Evolutionary conservation across 2,888 invertebrate species (phyloP).

Genomic region (Sabellastarte sp.): DNA sequence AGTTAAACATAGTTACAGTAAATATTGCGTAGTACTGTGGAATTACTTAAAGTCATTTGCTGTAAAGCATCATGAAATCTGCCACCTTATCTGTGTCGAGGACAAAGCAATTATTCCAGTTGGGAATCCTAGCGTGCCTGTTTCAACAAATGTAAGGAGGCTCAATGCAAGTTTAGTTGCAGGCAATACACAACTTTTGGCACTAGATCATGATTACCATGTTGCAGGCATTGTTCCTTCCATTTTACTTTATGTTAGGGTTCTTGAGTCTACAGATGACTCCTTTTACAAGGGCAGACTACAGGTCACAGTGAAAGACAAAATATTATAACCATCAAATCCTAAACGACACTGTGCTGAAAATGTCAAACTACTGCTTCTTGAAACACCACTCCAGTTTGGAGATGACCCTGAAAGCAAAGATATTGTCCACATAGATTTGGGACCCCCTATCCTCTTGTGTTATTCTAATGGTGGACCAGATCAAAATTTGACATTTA

Average conservation of each 20-base stretch:
- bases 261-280: conserved; percentile 17
- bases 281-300: conserved; percentile 24
- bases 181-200: conserved; percentile 5
- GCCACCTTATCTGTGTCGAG: conserved; percentile 16
- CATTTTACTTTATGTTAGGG: conserved; percentile 17
- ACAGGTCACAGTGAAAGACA: conserved; percentile 29
- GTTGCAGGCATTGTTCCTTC: conserved; percentile 18
- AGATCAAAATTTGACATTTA: conserved; percentile 21
- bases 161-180: conserved; percentile 15
- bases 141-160: conserved; percentile 17
- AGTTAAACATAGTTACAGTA: conserved; percentile 18
- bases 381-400: too few species aligned
- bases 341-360: conserved; percentile 23
- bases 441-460: conserved; percentile 2
- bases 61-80: conserved; percentile 8
- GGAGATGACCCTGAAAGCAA: too few species aligned
- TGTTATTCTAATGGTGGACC: conserved; percentile 21
- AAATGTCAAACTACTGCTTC: too few species aligned
- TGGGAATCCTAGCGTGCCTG: conserved; percentile 18
- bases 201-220: conserved; percentile 26
- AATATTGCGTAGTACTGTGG: conserved; percentile 24
- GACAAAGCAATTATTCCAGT: conserved; percentile 26
- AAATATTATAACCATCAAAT: conserved; percentile 21
- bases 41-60: conserved; percentile 24
- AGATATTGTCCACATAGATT: too few species aligned